These are phyloP conservation scores for Diceros bicornis DNA, from an alignment of 2,797 vertebrate genomes.

Conservation along the genomic window DNA sequence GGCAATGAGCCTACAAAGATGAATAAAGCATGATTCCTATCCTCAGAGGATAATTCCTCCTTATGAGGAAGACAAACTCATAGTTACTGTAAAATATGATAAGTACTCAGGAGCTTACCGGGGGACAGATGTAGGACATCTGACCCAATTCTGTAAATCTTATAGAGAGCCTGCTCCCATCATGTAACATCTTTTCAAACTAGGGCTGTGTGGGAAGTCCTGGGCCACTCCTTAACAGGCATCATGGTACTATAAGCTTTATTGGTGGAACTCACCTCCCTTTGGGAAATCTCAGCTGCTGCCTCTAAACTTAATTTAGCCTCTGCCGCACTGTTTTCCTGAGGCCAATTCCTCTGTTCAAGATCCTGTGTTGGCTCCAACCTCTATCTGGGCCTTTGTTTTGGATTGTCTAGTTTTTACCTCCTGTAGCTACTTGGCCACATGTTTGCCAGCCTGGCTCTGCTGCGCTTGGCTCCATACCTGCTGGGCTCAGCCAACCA, in stretches of 20 bases:
- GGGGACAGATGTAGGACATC: background rate
- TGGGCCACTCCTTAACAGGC: background rate
- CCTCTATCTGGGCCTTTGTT: background rate
- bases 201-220: background rate
- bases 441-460: background rate
- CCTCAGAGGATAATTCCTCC: background rate
- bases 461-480: background rate
- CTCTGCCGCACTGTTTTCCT: background rate
- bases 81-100: background rate
- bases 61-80: background rate
- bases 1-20: background rate
- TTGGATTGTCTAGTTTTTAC: background rate
- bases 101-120: background rate
- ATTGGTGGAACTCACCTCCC: background rate
- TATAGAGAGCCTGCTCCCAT: background rate
- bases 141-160: background rate
- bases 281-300: background rate
- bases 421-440: background rate
- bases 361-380: constrained; percentile 14
- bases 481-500: background rate
- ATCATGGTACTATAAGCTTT: background rate
- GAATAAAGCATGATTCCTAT: background rate
- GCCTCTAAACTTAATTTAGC: background rate
- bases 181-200: background rate
- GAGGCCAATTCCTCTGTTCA: background rate